Percentiles rank a stretch among this genome's conserved stretches.
Conservation (phyloP, 2,888 invertebrate species). For the Stenoptilia bipunctidactyla region DNA sequence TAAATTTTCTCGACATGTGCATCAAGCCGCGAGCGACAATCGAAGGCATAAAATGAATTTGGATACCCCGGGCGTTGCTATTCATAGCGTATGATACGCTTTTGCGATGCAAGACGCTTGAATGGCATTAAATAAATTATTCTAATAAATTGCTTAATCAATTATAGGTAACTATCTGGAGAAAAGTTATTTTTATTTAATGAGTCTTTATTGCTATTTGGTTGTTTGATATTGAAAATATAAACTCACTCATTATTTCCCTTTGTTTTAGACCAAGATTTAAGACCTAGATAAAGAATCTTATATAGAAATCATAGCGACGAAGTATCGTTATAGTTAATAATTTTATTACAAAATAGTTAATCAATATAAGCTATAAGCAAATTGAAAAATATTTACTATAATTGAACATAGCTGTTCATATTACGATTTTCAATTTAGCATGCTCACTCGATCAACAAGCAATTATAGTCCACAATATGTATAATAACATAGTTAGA, state of each 20-base stretch:
- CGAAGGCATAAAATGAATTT: slow-evolving; percentile 43
- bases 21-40: slow-evolving; percentile 39
- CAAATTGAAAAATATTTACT: too few species aligned
- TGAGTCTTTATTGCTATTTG: not conserved
- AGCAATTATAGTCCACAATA: slow-evolving; percentile 17
- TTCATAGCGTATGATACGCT: slow-evolving; percentile 18
- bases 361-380: too few species aligned
- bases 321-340: too few species aligned
- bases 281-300: too few species aligned
- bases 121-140: slow-evolving; percentile 29
- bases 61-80: slow-evolving; percentile 36
- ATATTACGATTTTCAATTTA: not conserved
- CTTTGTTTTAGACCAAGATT: too few species aligned
- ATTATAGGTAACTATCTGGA: slow-evolving; percentile 1
- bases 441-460: slow-evolving; percentile 9
- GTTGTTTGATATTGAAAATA: too few species aligned
- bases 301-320: too few species aligned
- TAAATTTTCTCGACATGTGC: slow-evolving; percentile 42
- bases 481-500: slow-evolving; percentile 23
- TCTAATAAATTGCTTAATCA: slow-evolving; percentile 20
- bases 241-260: too few species aligned
- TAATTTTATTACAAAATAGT: too few species aligned
- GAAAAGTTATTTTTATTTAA: not conserved
- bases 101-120: slow-evolving; percentile 17
- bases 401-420: not conserved